Base-by-base conservation (phyloP, 2,888 invertebrate genomes). In the Stramonita haemastoma region DNA sequence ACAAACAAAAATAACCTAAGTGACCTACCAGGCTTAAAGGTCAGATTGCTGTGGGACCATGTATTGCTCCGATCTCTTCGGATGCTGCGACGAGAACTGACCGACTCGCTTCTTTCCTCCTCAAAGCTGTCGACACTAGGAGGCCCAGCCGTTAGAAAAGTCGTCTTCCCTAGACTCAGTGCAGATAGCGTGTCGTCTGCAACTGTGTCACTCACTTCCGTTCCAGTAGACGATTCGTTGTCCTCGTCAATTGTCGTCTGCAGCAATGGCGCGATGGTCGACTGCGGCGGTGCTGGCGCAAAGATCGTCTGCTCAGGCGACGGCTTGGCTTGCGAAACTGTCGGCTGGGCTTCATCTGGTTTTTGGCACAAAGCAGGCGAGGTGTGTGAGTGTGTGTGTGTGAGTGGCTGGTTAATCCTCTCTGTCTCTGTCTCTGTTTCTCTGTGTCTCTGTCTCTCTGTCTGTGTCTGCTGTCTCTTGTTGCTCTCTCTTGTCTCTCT, bases 191-290 rank as follows among this genome's bases (percentile, higher is more conserved):
- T 46, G 36, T 83, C 81, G 36, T 46, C 22, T 11, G 29, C 11
- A 0, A 8, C 29, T 46, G 81, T 83, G 36, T 83, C 81, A 36
- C 46, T 46, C 46, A 13, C 81, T 83, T 83, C 81, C 81, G n/a
- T 8, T 19, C 22, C 81, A 6, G 81, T 46, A 46, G 81, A 83
- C 26, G 81, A 17, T 36, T 36, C 46, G 26, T 29, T 26, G 81
- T 83, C 36, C 29, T 83, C 81, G 36, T 83, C 81, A 83, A 83
- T 83, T 22, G 81, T 26, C 22, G 81, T 83, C 46, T 83, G 46
- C 19, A 46, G 81, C 81, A 83, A 26, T 46, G 81, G 46, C 22
- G 46, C 4, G 46, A 46, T 22, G 22, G 81, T 83, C 26, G 81
- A 22, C 22, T 46, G 81, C 46, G 36, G 36, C 26, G 46, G 81